A percentile compares a stretch with the other conserved stretches of the same genome.
These are phyloP conservation scores for Poecilia velifera DNA, from an alignment of 2,797 vertebrate species.

Conservation along the genomic window DNA sequence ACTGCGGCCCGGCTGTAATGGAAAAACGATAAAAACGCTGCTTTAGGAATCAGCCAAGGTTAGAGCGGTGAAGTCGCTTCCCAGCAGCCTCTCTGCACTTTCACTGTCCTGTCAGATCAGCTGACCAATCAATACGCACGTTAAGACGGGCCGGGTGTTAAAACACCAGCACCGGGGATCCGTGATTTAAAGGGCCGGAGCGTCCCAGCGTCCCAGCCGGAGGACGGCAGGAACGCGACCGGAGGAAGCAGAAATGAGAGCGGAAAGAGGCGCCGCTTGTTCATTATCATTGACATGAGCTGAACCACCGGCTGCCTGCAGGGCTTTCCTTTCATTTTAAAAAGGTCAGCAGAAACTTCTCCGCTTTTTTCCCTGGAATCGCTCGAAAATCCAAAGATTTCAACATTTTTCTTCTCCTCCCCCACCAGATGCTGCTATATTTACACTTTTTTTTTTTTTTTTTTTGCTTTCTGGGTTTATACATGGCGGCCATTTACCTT, in stretches of 20 bases:
- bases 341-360: constrained; percentile 8
- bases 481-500: constrained; percentile 29
- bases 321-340: constrained; percentile 1
- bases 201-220: constrained; percentile 6
- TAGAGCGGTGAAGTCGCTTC: not conserved
- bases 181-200: constrained; percentile 20
- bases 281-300: constrained; percentile 20
- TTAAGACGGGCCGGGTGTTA: not conserved
- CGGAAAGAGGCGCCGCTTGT: constrained; percentile 16
- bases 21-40: not conserved
- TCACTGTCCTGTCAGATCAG: constrained; percentile 3
- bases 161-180: constrained; percentile 6
- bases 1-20: not conserved
- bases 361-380: not conserved
- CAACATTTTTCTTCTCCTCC: not conserved
- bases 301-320: not conserved
- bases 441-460: not conserved
- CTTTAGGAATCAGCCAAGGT: not conserved
- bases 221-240: constrained; percentile 18
- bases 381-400: not conserved
- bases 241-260: constrained; percentile 28
- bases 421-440: constrained; percentile 22
- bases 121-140: constrained; percentile 17
- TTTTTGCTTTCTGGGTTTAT: constrained; percentile 24
- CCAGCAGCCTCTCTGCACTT: not conserved